Conservation (phyloP, 2,888 invertebrate genomes). For the Cabera pusaria region DNA sequence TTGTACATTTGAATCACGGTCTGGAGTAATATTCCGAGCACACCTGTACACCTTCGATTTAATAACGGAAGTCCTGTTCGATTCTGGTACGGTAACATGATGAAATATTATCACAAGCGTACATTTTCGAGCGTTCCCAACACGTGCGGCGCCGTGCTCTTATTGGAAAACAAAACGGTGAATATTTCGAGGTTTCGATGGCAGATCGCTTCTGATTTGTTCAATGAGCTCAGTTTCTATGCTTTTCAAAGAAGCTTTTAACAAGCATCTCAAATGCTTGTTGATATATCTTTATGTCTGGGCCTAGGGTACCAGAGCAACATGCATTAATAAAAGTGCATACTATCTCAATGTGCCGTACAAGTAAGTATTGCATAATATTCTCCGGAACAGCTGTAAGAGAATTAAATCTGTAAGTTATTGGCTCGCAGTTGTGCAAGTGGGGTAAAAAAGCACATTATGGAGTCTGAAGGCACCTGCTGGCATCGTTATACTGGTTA, state of each 20-base stretch:
- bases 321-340: no score
- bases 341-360: no score
- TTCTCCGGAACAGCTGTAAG: conserved; percentile 21
- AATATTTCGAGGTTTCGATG: conserved; percentile 3
- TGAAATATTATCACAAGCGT: conserved; percentile 32
- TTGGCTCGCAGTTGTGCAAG: conserved; percentile 28
- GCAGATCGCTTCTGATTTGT: background rate
- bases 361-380: conserved; percentile 21
- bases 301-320: no score
- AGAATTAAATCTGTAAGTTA: conserved; percentile 37
- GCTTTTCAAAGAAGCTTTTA: no score
- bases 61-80: conserved; percentile 69
- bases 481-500: conserved; percentile 62
- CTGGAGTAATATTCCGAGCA: conserved; percentile 50
- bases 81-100: conserved; percentile 40
- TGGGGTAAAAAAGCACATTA: conserved; percentile 65
- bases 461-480: conserved; percentile 64
- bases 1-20: conserved; percentile 33
- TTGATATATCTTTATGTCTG: no score
- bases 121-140: conserved; percentile 23
- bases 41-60: conserved; percentile 71
- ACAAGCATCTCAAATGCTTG: no score
- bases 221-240: no score
- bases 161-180: conserved; percentile 26
- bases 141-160: conserved; percentile 24